Conservation (phyloP, 1,140 invertebrate genomes). For the Cydia strobilella region DNA sequence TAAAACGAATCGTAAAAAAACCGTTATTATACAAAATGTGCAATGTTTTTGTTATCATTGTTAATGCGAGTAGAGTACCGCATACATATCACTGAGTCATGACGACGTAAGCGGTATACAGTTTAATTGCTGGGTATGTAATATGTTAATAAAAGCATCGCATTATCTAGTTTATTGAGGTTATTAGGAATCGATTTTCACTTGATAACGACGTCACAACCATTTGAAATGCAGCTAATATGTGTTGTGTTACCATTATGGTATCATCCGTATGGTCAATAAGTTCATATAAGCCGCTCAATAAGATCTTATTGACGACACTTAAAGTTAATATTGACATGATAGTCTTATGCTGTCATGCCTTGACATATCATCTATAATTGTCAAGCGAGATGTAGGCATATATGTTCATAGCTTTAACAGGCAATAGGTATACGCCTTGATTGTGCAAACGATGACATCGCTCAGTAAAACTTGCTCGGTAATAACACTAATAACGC, state of each 20-base stretch:
- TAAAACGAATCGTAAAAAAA: not conserved
- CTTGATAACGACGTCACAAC: not conserved
- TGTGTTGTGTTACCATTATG: not conserved
- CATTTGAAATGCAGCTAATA: not conserved
- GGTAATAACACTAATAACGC: not conserved
- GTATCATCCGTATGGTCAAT: not conserved
- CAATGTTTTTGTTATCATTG: not conserved
- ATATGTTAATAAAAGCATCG: not conserved
- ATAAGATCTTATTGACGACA: not conserved
- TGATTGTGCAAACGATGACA: slow-evolving; percentile 1
- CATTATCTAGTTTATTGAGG: not conserved
- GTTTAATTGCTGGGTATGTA: not conserved
- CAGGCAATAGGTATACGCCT: not conserved
- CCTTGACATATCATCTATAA: no score
- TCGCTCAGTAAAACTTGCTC: not conserved
- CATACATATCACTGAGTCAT: not conserved
- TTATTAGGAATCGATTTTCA: not conserved
- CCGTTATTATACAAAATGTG: not conserved
- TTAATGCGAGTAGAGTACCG: not conserved
- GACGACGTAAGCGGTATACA: not conserved
- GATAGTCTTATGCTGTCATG: not conserved
- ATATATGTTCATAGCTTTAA: not conserved
- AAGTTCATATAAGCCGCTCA: not conserved
- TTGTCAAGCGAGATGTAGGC: not conserved
- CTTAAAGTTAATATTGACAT: slow-evolving; percentile 7